Percentiles rank a stretch among this genome's conserved stretches.
Evolutionary conservation across 1,140 invertebrate genomes (phyloP).

Genomic region (Telenomus remus): DNA sequence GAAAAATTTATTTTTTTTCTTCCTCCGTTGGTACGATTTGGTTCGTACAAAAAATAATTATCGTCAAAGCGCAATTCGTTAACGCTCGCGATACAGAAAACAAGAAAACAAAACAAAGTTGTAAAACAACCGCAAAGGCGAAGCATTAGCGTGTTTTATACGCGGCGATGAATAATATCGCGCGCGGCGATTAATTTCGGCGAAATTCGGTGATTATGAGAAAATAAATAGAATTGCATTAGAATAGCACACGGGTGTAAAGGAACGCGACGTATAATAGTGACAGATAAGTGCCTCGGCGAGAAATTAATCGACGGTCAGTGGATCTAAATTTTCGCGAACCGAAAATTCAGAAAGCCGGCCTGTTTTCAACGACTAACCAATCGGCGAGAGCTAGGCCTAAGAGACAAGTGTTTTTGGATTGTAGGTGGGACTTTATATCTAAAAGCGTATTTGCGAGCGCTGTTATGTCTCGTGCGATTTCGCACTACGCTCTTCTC

Average conservation of each 20-base stretch:
- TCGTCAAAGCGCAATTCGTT: slow-evolving; percentile 37
- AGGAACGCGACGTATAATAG: slow-evolving; percentile 44
- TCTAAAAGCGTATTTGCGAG: slow-evolving; percentile 22
- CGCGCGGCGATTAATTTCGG: slow-evolving; percentile 41
- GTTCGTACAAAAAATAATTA: slow-evolving; percentile 38
- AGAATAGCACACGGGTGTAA: slow-evolving; percentile 29
- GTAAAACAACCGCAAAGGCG: slow-evolving; percentile 1
- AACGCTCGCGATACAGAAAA: slow-evolving; percentile 14
- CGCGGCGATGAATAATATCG: slow-evolving; percentile 42
- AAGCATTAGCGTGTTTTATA: slow-evolving; percentile 11
- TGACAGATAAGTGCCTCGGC: slow-evolving; percentile 67
- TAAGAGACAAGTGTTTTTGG: slow-evolving; percentile 53
- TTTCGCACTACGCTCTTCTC: slow-evolving; percentile 1
- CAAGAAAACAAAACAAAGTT: neutral
- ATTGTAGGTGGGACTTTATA: no score
- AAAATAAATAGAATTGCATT: slow-evolving; percentile 55
- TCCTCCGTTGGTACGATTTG: slow-evolving; percentile 11
- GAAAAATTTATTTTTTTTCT: no score
- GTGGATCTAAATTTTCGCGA: slow-evolving; percentile 66
- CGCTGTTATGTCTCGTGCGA: slow-evolving; percentile 25
- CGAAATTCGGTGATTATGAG: slow-evolving; percentile 40
- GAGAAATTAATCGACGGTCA: slow-evolving; percentile 67
- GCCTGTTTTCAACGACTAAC: slow-evolving; percentile 56
- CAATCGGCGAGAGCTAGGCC: slow-evolving; percentile 53
- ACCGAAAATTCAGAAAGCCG: slow-evolving; percentile 45